Evolutionary conservation across 2,888 invertebrate species (phyloP), one percentile per base, ranked within the genome.

Genomic region (Electrophaes corylata): DNA sequence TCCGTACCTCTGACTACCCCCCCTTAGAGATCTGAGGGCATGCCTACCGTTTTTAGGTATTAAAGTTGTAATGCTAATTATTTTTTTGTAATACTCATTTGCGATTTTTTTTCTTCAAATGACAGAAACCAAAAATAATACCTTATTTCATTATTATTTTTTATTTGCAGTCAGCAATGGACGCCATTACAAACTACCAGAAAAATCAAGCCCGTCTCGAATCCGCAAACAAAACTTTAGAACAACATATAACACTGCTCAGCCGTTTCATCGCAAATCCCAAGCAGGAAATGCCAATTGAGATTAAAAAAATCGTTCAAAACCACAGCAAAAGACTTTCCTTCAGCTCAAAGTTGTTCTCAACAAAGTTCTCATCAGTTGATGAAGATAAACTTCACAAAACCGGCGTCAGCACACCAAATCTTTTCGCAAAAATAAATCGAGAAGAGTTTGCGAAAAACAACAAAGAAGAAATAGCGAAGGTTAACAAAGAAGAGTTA

Each of bases 191-290:
- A 91, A 71, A 92, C 92, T 67, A 91, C 92, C 73, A 96, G 93
- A 83, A 94, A 93, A 82, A 89, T 86, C 61, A 94, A 93, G 71
- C 92, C 86, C 92, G 94, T 43, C 81, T 96, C 0, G 96, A 97
- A 75, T 91, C 94, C 2, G 95, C 95, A 62, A 95, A 95, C 71
- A 95, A 96, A 71, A 92, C 94, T 0, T 79, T 96, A 60, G 96
- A 97, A 75, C 94, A 96, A 8, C 96, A 96, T 0, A 93, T 97
- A 0, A 92, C 94, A 0, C 92, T 95, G 0, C 85, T 97, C 4
- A 96, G 96, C 3, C 92, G 94, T 1, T 96, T 94, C 79, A 93
- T 97, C n/a, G 93, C 94, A 4, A 93, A 96, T 49, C 93, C 94
- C 18, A 93, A 94, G 50, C 91, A 93, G 37, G 96, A 96, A 47